Percentiles rank a stretch among this genome's conserved stretches.
Conservation (phyloP, 2,797 vertebrate species). For the Pitangus sulphuratus region DNA sequence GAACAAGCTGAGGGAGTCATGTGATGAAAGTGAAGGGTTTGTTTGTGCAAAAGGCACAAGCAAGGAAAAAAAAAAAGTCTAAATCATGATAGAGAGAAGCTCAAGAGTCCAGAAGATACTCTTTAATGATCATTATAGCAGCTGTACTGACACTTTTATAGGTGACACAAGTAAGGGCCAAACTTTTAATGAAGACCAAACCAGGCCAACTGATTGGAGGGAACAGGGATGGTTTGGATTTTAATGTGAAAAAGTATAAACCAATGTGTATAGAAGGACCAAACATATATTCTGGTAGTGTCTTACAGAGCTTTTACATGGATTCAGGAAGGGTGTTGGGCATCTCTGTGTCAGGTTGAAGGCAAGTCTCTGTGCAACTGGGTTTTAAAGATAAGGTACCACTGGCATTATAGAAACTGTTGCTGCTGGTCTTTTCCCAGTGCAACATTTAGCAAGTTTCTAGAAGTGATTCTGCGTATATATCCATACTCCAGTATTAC, state of each 20-base stretch:
- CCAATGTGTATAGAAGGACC: background rate
- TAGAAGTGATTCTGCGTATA: background rate
- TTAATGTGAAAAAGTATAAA: background rate
- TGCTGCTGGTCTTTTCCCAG: background rate
- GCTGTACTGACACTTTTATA: background rate
- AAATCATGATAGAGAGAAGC: background rate
- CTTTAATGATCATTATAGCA: background rate
- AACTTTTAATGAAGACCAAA: background rate
- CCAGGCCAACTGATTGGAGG: background rate
- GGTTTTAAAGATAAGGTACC: background rate
- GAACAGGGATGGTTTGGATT: background rate
- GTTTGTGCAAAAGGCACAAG: background rate
- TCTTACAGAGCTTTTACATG: background rate
- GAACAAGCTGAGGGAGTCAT: background rate
- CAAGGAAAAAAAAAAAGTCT: fast-evolving
- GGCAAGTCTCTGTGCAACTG: background rate
- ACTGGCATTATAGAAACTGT: background rate
- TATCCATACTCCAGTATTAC: background rate
- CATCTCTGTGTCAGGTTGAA: background rate
- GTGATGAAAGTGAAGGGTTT: background rate
- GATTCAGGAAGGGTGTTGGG: background rate
- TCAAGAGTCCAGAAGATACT: background rate
- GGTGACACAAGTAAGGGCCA: background rate
- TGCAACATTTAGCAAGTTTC: background rate
- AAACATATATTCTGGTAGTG: background rate